A percentile compares a stretch with the other conserved stretches of the same genome.
Evolutionary conservation across 2,797 vertebrate species (phyloP).

Genomic region (Tadarida brasiliensis): DNA sequence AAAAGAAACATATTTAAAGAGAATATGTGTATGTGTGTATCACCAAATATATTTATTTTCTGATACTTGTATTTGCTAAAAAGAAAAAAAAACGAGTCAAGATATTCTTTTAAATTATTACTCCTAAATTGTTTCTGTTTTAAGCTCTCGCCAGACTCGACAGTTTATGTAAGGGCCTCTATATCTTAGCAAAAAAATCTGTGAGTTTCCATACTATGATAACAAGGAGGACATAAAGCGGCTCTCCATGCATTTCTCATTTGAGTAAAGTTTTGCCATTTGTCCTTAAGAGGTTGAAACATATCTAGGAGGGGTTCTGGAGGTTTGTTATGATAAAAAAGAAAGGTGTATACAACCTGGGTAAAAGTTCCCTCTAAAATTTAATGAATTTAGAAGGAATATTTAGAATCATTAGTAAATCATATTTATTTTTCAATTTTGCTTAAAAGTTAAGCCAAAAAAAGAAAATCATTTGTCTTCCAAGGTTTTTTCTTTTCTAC

Average conservation of each 20-base stretch:
- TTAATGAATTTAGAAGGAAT: neutral
- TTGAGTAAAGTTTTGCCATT: constrained; percentile 50
- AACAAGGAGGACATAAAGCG: constrained; percentile 53
- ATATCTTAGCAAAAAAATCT: constrained; percentile 44
- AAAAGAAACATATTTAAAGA: constrained; percentile 52
- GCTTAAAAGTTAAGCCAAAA: constrained; percentile 58
- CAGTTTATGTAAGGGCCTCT: constrained; percentile 49
- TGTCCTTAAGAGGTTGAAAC: constrained; percentile 62
- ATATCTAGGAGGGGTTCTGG: constrained; percentile 30
- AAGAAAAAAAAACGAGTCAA: neutral
- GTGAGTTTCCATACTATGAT: constrained; percentile 46
- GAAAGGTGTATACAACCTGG: constrained; percentile 23
- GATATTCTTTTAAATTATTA: constrained; percentile 44
- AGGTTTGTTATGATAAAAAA: constrained; percentile 66
- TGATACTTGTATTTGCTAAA: constrained; percentile 10
- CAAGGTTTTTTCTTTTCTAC: neutral
- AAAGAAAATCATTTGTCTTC: neutral
- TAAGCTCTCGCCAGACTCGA: neutral
- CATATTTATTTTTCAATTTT: constrained; percentile 50
- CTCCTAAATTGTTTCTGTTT: constrained; percentile 17
- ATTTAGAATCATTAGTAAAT: constrained; percentile 29
- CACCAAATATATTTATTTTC: constrained; percentile 41
- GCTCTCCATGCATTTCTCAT: constrained; percentile 52
- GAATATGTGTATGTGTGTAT: neutral
- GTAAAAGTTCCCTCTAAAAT: constrained; percentile 40